Evolutionary conservation across 2,888 invertebrate genomes (phyloP), one percentile per base, ranked within the genome.

Genomic region (Chesias legatella): DNA sequence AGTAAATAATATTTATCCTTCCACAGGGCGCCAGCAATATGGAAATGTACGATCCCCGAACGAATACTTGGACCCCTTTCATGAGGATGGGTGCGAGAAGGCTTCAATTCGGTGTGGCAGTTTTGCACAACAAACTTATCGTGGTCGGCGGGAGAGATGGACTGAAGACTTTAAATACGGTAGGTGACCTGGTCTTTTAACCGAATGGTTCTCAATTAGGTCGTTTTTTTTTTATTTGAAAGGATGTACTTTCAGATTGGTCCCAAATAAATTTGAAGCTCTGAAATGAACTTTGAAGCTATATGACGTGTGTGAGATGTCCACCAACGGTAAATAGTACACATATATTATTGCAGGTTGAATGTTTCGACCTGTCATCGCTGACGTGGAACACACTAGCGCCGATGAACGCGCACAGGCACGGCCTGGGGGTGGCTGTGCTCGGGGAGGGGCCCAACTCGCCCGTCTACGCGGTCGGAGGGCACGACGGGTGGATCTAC

Each of bases 401-500:
- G 23, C 92, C 96, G 0, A 97, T 98, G 97, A 94, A 94, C 62
- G 96, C 97, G 6, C 96, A 96, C 69, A 90, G 97, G 1, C 94
- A 95, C 70, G 94, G 94, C 0, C 79, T 94, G 43, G 94, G 94
- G 7, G 94, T 95, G 13, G 94, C 94, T 1, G 93, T 94, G 21
- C 89, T 96, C 31, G 92, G 93, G 11, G 90, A 93, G 38, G 91
- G 90, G 0, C 77, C 88, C 1, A 91, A 92, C 58, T 94, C 95
- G 0, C 96, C 97, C 0, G 89, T 98, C 43, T 98, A 98, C 82
- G 98, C 97, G 0, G 96, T 98, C 1, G 98, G 98, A 1, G 98
- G 98, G 0, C 98, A 98, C 70, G 98, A 98, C 76, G 98, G 97
- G 9, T 96, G 96, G 96, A 96, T 96, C 64, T 98, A 97, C 73